A percentile compares a stretch with the other conserved stretches of the same genome.
These are phyloP conservation scores for Xestia xanthographa DNA, from an alignment of 2,888 invertebrate species.

Conservation along the genomic window DNA sequence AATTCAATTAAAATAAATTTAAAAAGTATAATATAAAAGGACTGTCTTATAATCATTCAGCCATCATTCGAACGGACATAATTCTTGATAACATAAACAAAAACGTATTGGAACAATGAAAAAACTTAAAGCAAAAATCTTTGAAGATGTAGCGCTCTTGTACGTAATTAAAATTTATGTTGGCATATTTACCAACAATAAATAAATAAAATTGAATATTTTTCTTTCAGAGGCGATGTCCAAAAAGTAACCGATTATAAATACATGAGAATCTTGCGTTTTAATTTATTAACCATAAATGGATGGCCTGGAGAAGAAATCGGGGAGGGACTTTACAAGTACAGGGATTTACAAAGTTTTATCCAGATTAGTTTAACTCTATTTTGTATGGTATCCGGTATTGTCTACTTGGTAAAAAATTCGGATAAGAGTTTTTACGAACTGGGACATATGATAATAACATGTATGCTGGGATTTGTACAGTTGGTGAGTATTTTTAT, in stretches of 20 bases:
- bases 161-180: constrained; percentile 14
- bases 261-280: constrained; percentile 25
- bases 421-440: constrained; percentile 22
- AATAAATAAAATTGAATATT: not conserved
- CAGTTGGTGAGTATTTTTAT: constrained; percentile 23
- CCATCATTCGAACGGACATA: too few species aligned
- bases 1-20: constrained; percentile 1
- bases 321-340: constrained; percentile 10
- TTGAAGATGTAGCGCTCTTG: constrained; percentile 1
- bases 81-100: not conserved
- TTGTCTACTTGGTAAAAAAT: not conserved
- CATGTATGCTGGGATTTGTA: not conserved
- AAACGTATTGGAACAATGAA: constrained; percentile 4
- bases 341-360: not conserved
- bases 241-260: constrained; percentile 15
- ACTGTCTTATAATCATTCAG: not conserved
- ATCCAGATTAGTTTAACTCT: accelerated
- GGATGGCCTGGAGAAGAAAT: constrained; percentile 43
- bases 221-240: constrained; percentile 21
- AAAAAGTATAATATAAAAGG: constrained; percentile 19
- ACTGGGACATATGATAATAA: constrained; percentile 30
- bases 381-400: not conserved
- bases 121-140: not conserved
- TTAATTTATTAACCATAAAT: not conserved
- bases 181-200: not conserved